Base-by-base conservation (phyloP, 2,888 invertebrate species). In the Bombylius discolor region DNA sequence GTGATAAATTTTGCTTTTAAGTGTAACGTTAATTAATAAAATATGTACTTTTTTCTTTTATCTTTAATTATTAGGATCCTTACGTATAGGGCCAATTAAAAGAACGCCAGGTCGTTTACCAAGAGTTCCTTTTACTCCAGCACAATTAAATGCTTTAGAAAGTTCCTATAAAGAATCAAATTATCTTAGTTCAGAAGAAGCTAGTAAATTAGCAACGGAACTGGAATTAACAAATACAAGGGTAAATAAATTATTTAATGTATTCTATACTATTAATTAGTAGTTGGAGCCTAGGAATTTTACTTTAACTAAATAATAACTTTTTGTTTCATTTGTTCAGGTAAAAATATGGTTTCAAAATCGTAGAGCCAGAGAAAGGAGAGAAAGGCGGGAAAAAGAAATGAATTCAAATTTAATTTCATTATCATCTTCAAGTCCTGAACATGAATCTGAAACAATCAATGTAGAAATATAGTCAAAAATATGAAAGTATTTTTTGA, bases 281-380 rank as follows among this genome's bases (percentile, higher is more conserved):
- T 42, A 23, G 23, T 23, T 23, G 23, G 3, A 23, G 23, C 23
- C 1, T 50, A 42, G 34, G 39, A 52, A 6, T 36, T 23, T 23
- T 23, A 23, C 23, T 23, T 23, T 23, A 23, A 23, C 23, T 23
- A 44, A 32, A 9, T 14, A 49, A n/a, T 31, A 51, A 53, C 7
- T 36, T 77, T 44, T 34, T 11, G 48, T 42, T 47, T 31, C 13
- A 53, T 49, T 44, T 49, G 5, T 14, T 14, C 36, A 59, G 59
- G 59, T 59, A 54, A 78, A 85, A 76, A 55, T 55, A 31, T 55
- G 55, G 55, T 55, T 55, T 34, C 55, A 55, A 79, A 88, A 88
- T 70, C 80, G 88, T 49, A 78, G 88, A 51, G 88, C 88, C 0
- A 77, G 87, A 42, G 86, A 87, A 65, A 75, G 87, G 61, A 77